Evolutionary conservation across 1,140 invertebrate species (phyloP).

Genomic region (Pogonomyrmex californicus): DNA sequence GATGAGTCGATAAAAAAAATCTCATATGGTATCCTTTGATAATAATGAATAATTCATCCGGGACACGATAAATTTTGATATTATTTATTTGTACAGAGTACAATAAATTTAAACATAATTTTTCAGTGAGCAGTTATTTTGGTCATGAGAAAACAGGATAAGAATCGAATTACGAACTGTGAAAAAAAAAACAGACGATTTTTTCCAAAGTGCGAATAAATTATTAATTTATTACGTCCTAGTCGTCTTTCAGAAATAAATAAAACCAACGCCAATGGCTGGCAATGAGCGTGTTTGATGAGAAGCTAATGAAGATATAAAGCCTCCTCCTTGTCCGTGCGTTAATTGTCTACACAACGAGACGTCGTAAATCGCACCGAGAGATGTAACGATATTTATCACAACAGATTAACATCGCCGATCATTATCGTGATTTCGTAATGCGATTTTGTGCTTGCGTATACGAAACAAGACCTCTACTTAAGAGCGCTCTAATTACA

Average conservation of each 20-base stretch:
- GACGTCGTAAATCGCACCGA: not conserved
- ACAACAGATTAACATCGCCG: not conserved
- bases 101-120: not conserved
- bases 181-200: not conserved
- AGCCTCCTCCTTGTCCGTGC: not conserved
- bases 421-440: slow-evolving; percentile 21
- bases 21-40: not conserved
- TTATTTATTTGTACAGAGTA: not conserved
- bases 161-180: not conserved
- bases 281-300: not conserved
- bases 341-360: slow-evolving; percentile 30
- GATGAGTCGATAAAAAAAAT: slow-evolving; percentile 18
- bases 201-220: not conserved
- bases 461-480: not conserved
- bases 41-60: not conserved
- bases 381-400: slow-evolving; percentile 1
- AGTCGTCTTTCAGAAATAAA: not conserved
- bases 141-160: not conserved
- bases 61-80: not conserved
- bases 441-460: slow-evolving; percentile 5
- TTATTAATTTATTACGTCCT: not conserved
- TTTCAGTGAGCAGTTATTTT: not conserved
- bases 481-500: not conserved
- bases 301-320: slow-evolving; percentile 3
- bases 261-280: not conserved